Evolutionary conservation across 2,888 invertebrate genomes (phyloP).

Genomic region (Apeira syringaria): DNA sequence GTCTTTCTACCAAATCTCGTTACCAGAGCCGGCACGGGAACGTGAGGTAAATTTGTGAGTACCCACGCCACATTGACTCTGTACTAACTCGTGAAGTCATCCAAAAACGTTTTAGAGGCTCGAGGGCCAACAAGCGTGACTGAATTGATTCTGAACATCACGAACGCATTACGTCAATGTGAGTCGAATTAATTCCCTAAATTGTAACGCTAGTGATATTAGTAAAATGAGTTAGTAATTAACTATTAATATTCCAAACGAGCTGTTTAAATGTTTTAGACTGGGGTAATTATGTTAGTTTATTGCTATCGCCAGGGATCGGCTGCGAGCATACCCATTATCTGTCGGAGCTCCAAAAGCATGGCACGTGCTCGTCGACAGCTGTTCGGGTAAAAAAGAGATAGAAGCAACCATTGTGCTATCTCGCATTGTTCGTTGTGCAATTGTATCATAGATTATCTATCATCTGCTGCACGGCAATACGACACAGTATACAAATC

Average conservation of each 20-base stretch:
- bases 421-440: constrained; percentile 51
- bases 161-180: constrained; percentile 51
- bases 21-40: constrained; percentile 42
- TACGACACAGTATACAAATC: neutral
- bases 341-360: constrained; percentile 32
- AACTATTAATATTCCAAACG: constrained; percentile 58
- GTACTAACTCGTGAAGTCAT: constrained; percentile 39
- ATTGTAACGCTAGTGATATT: constrained; percentile 53
- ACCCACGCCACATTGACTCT: constrained; percentile 15
- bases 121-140: constrained; percentile 50
- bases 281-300: constrained; percentile 51
- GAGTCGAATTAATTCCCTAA: constrained; percentile 45
- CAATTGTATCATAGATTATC: constrained; percentile 58
- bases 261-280: constrained; percentile 57
- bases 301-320: constrained; percentile 35
- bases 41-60: constrained; percentile 39
- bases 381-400: constrained; percentile 62
- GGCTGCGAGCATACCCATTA: constrained; percentile 36
- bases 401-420: constrained; percentile 46
- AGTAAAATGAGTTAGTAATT: constrained; percentile 59
- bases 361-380: constrained; percentile 52
- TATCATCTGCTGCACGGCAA: constrained; percentile 53
- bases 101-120: constrained; percentile 23
- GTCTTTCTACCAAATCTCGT: constrained; percentile 45
- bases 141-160: constrained; percentile 47